phyloP scores from a whole-genome alignment of 2,113 vertebrate species.

The Poicephalus meyeri region DNA sequence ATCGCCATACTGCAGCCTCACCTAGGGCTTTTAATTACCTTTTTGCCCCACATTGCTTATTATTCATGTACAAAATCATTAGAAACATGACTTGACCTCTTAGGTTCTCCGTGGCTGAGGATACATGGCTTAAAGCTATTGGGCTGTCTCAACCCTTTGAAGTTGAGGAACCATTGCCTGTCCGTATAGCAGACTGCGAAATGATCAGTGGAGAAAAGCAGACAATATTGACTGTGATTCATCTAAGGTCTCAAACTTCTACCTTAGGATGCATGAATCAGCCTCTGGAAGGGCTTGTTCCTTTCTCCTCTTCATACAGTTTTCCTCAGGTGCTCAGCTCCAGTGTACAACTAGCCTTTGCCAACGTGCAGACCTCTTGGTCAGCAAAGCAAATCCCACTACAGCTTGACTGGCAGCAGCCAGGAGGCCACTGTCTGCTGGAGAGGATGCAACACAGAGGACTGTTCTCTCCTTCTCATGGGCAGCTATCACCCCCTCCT shows the following conservation, averaged over 20 bases:
- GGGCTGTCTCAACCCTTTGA: background rate
- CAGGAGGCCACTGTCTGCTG: background rate
- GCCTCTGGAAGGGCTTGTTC: background rate
- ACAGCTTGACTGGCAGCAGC: background rate
- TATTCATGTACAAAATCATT: background rate
- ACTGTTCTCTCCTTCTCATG: background rate
- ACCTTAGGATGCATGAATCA: background rate
- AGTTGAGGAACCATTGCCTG: background rate
- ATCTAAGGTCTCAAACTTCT: background rate
- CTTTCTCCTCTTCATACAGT: background rate
- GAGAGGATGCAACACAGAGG: background rate
- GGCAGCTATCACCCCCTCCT: background rate
- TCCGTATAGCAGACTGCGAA: rapidly evolving
- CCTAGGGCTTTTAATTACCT: background rate
- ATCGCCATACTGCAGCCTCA: background rate
- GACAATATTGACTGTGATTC: background rate
- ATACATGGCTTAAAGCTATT: background rate
- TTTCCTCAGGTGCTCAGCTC: background rate
- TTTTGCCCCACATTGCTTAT: background rate
- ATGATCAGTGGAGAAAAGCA: background rate
- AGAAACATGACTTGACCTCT: background rate
- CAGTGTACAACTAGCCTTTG: background rate
- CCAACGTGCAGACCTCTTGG: background rate
- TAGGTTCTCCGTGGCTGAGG: background rate
- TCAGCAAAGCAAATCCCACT: background rate